phyloP scores from a whole-genome alignment of 2,113 vertebrate species.

The Gobiocypris rarus region DNA sequence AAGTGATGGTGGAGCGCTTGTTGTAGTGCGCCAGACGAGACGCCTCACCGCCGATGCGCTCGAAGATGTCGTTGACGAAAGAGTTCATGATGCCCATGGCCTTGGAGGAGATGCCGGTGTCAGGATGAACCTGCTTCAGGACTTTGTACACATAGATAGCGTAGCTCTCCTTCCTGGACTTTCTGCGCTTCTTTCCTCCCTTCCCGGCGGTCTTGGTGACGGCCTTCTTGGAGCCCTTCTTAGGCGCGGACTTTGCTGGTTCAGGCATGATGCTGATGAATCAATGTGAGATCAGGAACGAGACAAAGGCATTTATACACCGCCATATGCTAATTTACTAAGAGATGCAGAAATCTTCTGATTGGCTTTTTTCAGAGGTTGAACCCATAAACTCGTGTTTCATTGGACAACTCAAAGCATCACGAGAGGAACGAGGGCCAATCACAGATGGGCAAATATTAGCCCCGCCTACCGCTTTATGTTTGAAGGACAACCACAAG shows the following conservation, averaged over 20 bases:
- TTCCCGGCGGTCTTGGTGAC: not conserved
- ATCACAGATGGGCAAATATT: too few relatives aligned
- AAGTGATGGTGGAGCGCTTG: constrained; percentile 73
- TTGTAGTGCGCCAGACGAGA: constrained; percentile 72
- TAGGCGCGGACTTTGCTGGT: not conserved
- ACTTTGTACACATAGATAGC: constrained; percentile 76
- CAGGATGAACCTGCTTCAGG: constrained; percentile 74
- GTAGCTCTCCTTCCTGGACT: constrained; percentile 74
- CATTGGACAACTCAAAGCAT: too few relatives aligned
- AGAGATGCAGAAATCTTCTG: too few relatives aligned
- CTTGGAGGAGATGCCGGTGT: constrained; percentile 75
- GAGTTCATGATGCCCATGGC: constrained; percentile 77
- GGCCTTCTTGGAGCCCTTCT: not conserved
- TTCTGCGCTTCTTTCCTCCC: constrained; percentile 2
- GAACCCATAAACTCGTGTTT: too few relatives aligned
- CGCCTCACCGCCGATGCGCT: constrained; percentile 64
- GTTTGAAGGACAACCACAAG: too few relatives aligned
- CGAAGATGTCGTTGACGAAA: constrained; percentile 76
- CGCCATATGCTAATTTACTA: too few relatives aligned
- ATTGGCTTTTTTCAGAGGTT: too few relatives aligned
- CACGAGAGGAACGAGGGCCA: too few relatives aligned
- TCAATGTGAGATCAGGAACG: too few relatives aligned
- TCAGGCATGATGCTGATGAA: not conserved
- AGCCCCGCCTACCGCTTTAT: too few relatives aligned
- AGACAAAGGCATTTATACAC: too few relatives aligned